Base-by-base conservation (phyloP, 2,113 vertebrate species). In the Tichodroma muraria region DNA sequence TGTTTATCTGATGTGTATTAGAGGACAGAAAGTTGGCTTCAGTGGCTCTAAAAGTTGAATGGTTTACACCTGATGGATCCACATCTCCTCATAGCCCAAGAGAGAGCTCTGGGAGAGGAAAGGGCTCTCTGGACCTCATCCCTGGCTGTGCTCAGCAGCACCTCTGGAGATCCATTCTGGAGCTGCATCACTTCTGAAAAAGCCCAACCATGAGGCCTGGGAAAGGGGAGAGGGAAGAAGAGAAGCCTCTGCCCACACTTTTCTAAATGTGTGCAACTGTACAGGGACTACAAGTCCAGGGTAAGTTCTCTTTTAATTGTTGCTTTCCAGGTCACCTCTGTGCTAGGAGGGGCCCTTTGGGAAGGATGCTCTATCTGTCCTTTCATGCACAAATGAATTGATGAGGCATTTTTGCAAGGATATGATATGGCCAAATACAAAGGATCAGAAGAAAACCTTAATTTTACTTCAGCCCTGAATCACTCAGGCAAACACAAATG, bases 371-470 rank as follows among this genome's bases (percentile, higher is more conserved):
- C 44, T 63, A 6, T 60, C 75, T 94, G 79, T 92, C 86, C 89
- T 97, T 95, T 96, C 92, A 85, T 81, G 88, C 85, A 92, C 90
- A 96, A 89, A 77, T 85, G 37, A 94, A 95, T 83, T 81, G 91
- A 91, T 93, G 44, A 81, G 80, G 79, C 83, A 73, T 69, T 77
- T 88, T 83, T 84, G 81, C 52, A 84, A 89, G 84, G 53, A 54
- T 59, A 53, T 59, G 85, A 85, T 65, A 40, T 25, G 45, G 31
- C 69, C 75, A 64, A 30, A 57, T 89, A 89, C 63, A 92, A 88
- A 70, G 73, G 70, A 40, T 73, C 9, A 33, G 64, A 59, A 69
- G 49, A 89, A 75, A 87, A 64, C 68, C 92, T 95, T 85, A 18
- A 75, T 89, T 96, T 92, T 83, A 68, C 40, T 90, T 75, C 71